phyloP scores from a whole-genome alignment of 1,140 invertebrate species.

The Trichonephila inaurata region DNA sequence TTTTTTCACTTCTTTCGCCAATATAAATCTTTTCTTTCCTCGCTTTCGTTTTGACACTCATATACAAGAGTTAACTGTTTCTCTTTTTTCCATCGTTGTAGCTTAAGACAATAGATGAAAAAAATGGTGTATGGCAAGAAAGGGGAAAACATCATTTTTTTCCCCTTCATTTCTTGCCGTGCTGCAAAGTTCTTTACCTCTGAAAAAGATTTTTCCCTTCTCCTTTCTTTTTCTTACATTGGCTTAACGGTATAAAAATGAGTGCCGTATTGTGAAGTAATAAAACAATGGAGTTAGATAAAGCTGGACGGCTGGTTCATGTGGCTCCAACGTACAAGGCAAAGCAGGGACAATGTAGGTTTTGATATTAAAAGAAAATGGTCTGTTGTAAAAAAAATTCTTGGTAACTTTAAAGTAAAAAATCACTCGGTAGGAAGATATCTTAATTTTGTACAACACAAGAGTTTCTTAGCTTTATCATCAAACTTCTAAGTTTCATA shows the following conservation, averaged over 20 bases:
- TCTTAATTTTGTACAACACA: not conserved
- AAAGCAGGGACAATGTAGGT: not conserved
- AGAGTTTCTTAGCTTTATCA: not conserved
- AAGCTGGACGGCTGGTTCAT: not conserved
- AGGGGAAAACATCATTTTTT: constrained; percentile 21
- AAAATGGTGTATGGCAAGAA: constrained; percentile 30
- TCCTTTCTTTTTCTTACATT: not conserved
- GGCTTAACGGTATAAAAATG: constrained; percentile 68
- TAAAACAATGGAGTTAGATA: constrained; percentile 49
- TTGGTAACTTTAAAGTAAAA: not conserved
- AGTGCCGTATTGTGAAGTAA: constrained; percentile 46
- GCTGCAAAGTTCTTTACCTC: constrained; percentile 54
- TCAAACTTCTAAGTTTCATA: not conserved
- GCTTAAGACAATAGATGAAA: constrained; percentile 58
- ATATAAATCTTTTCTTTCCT: constrained; percentile 72
- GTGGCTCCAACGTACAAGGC: not conserved
- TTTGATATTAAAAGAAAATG: not conserved
- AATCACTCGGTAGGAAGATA: not conserved
- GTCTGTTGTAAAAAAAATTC: not conserved
- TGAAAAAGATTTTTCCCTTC: constrained; percentile 26
- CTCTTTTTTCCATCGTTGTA: constrained; percentile 16
- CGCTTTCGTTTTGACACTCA: constrained; percentile 72
- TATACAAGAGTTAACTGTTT: constrained; percentile 75
- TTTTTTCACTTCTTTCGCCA: constrained; percentile 18
- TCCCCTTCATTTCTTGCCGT: not conserved